A percentile compares a stretch with the other conserved stretches of the same genome.
phyloP scores from a whole-genome alignment of 92 coral and sea anemone genomes.

The Blastomussa wellsi region DNA sequence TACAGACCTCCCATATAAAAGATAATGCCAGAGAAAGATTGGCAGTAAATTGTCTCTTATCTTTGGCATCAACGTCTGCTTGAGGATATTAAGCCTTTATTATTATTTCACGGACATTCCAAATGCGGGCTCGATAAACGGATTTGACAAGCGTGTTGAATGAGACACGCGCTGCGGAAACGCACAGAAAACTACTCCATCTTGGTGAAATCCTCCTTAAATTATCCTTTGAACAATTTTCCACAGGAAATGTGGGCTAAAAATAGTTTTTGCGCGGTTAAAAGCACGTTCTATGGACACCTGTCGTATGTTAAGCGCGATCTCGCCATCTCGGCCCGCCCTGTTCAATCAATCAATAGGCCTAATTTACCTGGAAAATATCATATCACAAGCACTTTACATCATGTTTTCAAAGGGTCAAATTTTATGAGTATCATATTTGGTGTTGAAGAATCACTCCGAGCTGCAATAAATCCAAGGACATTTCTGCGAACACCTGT shows the following conservation, averaged over 20 bases:
- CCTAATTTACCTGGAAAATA: conserved; percentile 13
- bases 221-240: not conserved
- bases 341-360: conserved; percentile 2
- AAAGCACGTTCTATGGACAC: not conserved
- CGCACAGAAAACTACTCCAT: not conserved
- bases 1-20: conserved; percentile 82
- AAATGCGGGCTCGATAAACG: conserved; percentile 29
- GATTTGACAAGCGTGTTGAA: conserved; percentile 31
- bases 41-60: conserved; percentile 82
- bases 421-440: conserved; percentile 51
- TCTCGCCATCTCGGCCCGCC: conserved; percentile 26
- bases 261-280: not conserved
- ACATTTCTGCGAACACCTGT: conserved; percentile 23
- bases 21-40: conserved; percentile 65
- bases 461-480: conserved; percentile 22
- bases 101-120: conserved; percentile 62
- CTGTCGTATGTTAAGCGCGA: conserved; percentile 24
- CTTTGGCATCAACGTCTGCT: conserved; percentile 73
- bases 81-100: conserved; percentile 62
- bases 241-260: not conserved
- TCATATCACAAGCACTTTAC: conserved; percentile 36
- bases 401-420: conserved; percentile 46
- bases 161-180: conserved; percentile 28
- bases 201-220: not conserved
- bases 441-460: conserved; percentile 52